phyloP scores from a whole-genome alignment of 2,113 vertebrate genomes.

The Xiphophorus hellerii region DNA sequence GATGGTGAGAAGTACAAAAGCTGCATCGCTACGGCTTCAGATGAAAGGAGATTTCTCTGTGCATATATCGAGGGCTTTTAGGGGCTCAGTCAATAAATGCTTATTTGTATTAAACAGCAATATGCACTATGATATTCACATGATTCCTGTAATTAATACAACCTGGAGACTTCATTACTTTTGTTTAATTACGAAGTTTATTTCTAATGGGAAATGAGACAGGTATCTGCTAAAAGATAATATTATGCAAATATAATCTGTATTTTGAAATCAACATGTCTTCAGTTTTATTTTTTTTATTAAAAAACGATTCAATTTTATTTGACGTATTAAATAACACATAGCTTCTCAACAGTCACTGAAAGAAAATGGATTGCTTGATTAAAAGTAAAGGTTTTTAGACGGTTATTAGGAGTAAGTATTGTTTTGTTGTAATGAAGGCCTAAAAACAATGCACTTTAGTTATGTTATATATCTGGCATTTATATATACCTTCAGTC shows the following conservation, averaged over 20 bases:
- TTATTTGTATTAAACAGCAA: slow-evolving; percentile 23
- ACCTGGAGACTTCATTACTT: not conserved
- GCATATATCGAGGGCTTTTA: slow-evolving; percentile 42
- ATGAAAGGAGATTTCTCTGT: slow-evolving; percentile 61
- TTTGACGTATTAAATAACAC: no score
- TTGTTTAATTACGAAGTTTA: not conserved
- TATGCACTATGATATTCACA: not conserved
- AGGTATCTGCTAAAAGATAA: not conserved
- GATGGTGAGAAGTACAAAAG: slow-evolving; percentile 53
- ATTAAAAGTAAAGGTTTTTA: no score
- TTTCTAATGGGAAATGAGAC: not conserved
- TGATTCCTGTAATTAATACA: not conserved
- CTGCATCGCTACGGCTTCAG: slow-evolving; percentile 41
- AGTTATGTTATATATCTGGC: not conserved
- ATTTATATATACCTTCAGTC: not conserved
- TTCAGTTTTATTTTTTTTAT: not conserved
- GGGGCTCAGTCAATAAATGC: slow-evolving; percentile 54
- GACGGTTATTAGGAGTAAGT: no score
- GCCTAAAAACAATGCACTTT: not conserved
- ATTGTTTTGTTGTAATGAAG: not conserved
- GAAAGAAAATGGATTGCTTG: no score
- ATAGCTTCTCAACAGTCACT: no score
- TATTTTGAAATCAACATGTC: not conserved
- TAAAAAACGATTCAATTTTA: not conserved
- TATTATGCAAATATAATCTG: not conserved